Percentiles rank a stretch among this genome's conserved stretches.
Conservation (phyloP, 2,888 invertebrate genomes). For the Diarsia rubi region DNA sequence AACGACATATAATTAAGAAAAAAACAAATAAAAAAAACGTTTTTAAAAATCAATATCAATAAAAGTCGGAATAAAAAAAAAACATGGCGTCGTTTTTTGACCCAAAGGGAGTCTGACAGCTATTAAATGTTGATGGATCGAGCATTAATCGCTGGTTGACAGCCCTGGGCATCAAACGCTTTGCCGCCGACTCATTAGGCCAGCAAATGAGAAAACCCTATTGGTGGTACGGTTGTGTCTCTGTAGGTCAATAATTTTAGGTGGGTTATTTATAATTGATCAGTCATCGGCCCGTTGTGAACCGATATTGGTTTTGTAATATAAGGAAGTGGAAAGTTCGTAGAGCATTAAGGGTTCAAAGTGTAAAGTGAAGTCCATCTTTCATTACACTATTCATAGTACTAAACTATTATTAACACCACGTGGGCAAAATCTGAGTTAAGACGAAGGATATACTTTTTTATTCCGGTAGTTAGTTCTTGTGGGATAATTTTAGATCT, state of each 20-base stretch:
- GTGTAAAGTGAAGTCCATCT: neutral
- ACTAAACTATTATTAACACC: neutral
- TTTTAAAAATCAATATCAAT: slow-evolving; percentile 70
- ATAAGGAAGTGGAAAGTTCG: neutral
- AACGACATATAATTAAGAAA: slow-evolving; percentile 55
- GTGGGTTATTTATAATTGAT: slow-evolving; percentile 11
- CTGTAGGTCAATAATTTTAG: slow-evolving; percentile 30
- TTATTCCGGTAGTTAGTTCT: too few species aligned
- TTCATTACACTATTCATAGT: too few species aligned
- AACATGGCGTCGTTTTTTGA: slow-evolving; percentile 60
- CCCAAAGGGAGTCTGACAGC: slow-evolving; percentile 62
- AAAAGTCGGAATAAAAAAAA: slow-evolving; percentile 67
- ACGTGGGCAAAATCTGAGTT: neutral
- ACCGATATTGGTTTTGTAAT: slow-evolving; percentile 9
- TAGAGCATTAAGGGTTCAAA: neutral
- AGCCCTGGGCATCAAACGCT: slow-evolving; percentile 79
- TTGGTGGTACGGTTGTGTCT: slow-evolving; percentile 41
- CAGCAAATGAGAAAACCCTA: slow-evolving; percentile 67
- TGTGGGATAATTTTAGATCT: neutral
- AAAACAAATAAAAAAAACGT: slow-evolving; percentile 51
- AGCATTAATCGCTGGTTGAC: slow-evolving; percentile 74
- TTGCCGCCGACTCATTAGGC: slow-evolving; percentile 76
- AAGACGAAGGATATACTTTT: neutral
- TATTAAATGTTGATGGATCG: slow-evolving; percentile 82
- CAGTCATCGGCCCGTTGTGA: neutral